Evolutionary conservation across 30 jellyfish, hydroid and myxozoan genomes (phyloP).

Genomic region (Calvadosia cruxmelitensis): DNA sequence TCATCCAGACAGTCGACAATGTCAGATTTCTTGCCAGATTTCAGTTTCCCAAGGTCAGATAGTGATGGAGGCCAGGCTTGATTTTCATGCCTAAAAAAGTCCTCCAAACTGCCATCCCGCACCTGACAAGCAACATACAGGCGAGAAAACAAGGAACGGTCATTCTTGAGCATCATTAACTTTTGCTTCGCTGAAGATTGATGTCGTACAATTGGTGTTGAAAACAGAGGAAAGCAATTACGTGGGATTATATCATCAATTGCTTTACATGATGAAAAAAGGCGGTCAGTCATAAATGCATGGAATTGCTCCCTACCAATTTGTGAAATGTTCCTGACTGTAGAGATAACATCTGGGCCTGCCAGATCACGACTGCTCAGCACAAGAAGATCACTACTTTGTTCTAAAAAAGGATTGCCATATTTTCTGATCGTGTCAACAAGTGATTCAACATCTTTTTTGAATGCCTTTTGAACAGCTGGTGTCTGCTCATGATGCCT

Average conservation of each 20-base stretch:
- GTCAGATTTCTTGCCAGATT: slow-evolving; percentile 13
- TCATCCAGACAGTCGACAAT: neutral
- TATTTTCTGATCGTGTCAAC: neutral
- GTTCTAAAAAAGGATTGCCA: slow-evolving; percentile 17
- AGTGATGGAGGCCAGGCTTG: slow-evolving; percentile 15
- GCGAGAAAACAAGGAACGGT: slow-evolving; percentile 8
- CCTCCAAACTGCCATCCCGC: slow-evolving; percentile 20
- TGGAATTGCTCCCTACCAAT: neutral
- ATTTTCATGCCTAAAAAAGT: slow-evolving; percentile 11
- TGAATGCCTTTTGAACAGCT: slow-evolving; percentile 1
- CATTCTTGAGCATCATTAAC: slow-evolving; percentile 6
- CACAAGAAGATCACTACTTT: slow-evolving; percentile 14
- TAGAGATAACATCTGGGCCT: neutral
- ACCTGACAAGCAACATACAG: slow-evolving; percentile 24
- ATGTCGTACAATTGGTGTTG: neutral
- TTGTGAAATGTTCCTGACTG: neutral
- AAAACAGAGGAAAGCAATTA: slow-evolving; percentile 2
- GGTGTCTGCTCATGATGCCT: slow-evolving; percentile 18
- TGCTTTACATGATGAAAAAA: neutral
- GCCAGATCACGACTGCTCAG: neutral
- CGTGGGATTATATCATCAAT: neutral
- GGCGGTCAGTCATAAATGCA: neutral
- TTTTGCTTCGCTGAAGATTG: neutral
- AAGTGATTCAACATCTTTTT: slow-evolving; percentile 2
- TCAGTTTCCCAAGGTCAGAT: neutral